Conservation (phyloP, 2,888 invertebrate species). For the Cetonia aurata region DNA sequence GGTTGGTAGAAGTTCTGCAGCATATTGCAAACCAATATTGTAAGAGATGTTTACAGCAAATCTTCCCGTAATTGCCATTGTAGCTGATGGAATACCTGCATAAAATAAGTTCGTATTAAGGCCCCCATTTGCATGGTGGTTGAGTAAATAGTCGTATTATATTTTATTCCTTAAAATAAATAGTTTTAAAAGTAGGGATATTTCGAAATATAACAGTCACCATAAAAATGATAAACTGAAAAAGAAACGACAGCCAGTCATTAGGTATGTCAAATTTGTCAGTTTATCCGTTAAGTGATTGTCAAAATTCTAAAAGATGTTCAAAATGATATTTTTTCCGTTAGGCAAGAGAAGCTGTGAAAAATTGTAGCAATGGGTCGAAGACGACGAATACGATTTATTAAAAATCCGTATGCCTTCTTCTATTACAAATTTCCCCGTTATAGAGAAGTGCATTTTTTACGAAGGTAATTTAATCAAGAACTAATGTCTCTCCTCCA, state of each 20-base stretch:
- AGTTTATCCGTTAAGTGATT: background rate
- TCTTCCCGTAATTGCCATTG: conserved; percentile 84
- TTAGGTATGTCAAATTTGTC: background rate
- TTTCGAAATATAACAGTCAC: background rate
- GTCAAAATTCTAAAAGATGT: background rate
- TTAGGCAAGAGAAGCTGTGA: background rate
- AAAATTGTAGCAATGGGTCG: conserved; percentile 13
- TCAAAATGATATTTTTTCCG: background rate
- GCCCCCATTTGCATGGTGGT: no score
- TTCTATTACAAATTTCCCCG: conserved; percentile 49
- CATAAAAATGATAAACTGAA: no score
- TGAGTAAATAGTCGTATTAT: conserved; percentile 1
- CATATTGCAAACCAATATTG: conserved; percentile 91
- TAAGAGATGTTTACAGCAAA: conserved; percentile 91
- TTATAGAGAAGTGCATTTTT: conserved; percentile 41
- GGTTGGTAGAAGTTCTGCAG: conserved; percentile 88
- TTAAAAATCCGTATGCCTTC: conserved; percentile 37
- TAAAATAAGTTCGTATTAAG: background rate
- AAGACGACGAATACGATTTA: conserved; percentile 26
- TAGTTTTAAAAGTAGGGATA: conserved; percentile 3
- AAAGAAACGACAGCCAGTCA: no score
- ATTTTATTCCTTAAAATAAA: background rate
- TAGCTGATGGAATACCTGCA: conserved; percentile 79
- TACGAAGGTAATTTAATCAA: conserved; percentile 1
- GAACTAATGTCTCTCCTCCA: conserved; percentile 12